Evolutionary conservation across 2,888 invertebrate species (phyloP), one percentile per base, ranked within the genome.

Genomic region (Meliscaeva auricollis): DNA sequence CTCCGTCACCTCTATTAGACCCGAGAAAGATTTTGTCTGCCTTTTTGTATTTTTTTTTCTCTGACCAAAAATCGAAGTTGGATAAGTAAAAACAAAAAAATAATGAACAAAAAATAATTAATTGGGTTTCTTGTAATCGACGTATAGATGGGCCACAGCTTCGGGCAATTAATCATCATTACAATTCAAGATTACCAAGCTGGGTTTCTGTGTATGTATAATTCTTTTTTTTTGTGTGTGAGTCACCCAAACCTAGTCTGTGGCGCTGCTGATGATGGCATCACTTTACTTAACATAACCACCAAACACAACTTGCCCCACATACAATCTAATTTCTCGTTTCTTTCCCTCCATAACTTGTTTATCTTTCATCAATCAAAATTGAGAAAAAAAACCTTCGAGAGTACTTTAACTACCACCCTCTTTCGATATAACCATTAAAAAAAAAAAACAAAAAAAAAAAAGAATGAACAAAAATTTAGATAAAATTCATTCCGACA

Each of bases 311-410:
- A 13, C 4, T 58, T 56, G 38, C 68, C 68, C 60, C 54, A 78
- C 66, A 72, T 32, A 17, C 54, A 64, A 46, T 69, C 30, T 70
- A 72, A 70, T 81, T 77, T 72, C 20, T 56, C 77, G 69, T 64
- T 17, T 52, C 73, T 20, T 62, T 74, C 52, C 38, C 60, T 48
- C 80, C 76, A 81, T 77, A 85, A 85, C 73, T 81, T 85, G 81
- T 85, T 85, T 85, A 85, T 81, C 85, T 85, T 81, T 76, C 76
- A 81, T 85, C 85, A 81, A 85, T 85, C 85, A 81, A 76, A 85
- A 72, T 54, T 56, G 44, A 64, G n/a, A 56, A 41, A 56, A 75
- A 41, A 66, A 72, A 66, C 30, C 26, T 64, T 64, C 9, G 58
- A 78, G 70, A 75, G 75, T 75, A 70, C 73, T 81, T 73, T 50